phyloP scores from a whole-genome alignment of 1,140 invertebrate species.

The Diachasmimorpha longicaudata region DNA sequence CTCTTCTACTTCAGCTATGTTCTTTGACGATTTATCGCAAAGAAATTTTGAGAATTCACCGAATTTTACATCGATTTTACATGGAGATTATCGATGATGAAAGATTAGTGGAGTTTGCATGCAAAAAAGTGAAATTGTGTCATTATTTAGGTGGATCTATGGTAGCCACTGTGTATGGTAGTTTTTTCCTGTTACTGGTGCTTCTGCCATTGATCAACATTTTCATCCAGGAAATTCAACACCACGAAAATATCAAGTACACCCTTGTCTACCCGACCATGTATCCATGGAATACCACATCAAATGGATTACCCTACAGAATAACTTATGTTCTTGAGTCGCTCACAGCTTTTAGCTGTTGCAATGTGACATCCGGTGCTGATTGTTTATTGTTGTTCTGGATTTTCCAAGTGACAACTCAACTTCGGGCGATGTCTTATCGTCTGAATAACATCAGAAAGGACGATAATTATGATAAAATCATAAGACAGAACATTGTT shows the following conservation, averaged over 20 bases:
- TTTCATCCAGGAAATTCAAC: not conserved
- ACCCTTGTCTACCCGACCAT: conserved; percentile 8
- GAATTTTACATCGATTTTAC: not conserved
- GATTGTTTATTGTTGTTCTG: conserved; percentile 35
- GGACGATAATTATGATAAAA: conserved; percentile 7
- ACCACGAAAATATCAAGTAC: conserved; percentile 14
- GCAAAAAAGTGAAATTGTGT: not conserved
- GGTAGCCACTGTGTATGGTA: not conserved
- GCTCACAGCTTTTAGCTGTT: not conserved
- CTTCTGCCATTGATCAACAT: not conserved
- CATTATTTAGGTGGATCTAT: not conserved
- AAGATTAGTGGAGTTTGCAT: not conserved
- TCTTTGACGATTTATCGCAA: not conserved
- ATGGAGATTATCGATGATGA: not conserved
- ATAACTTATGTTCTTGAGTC: conserved; percentile 26
- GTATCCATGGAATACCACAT: conserved; percentile 20
- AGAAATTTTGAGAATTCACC: not conserved
- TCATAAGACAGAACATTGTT: conserved; percentile 23
- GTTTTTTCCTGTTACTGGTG: not conserved
- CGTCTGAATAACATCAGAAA: conserved; percentile 26
- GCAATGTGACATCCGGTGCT: conserved; percentile 28
- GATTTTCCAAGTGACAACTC: conserved; percentile 34
- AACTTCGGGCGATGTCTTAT: conserved; percentile 20
- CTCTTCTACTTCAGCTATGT: not conserved
- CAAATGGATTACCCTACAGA: conserved; percentile 14